Evolutionary conservation across 2,888 invertebrate species (phyloP), one percentile per base, ranked within the genome.

Genomic region (Pterostichus niger): DNA sequence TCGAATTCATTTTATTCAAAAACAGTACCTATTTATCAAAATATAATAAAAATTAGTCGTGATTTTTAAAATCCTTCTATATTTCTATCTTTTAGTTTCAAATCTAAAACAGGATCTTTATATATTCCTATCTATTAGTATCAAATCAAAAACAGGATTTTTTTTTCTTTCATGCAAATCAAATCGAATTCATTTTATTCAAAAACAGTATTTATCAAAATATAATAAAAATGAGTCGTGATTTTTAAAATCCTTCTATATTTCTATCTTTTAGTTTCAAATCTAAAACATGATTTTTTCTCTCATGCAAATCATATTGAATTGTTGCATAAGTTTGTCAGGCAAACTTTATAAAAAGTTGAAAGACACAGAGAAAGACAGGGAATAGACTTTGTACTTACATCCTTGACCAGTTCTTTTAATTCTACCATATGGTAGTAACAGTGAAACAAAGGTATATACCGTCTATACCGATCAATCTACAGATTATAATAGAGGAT

Each of bases 341-440:
- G 6, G 13, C 9, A 61, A n/a, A 33, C 33, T n/a, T 61, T 61
- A 64, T 64, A 64, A 35, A 64, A 64, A 64, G 33, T 64, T 33
- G 64, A 64, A 35, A 35, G n/a, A 24, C 0, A 7, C 24, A 3
- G 24, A 2, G 24, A 24, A 24, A 24, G 24, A 24, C 1, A 24
- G 2, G 5, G 6, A 49, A 49, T n/a, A 31, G 35, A 61, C 6
- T 49, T 61, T 61, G 24, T 31, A 59, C 24, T 59, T 59, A 59
- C n/a, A 64, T 64, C 64, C 64, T 64, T 31, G 64, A 40, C 7
- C 0, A 10, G 10, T 64, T 64, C 64, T 64, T 64, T 40, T 6
- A 40, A 9, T 40, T 64, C 31, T 64, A 64, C 33, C 13, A 64
- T 64, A 13, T 11, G 64, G 31, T 49, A 49, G 10, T 13, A 11